Conservation (phyloP, 2,113 vertebrate genomes). For the Mus spicilegus region DNA sequence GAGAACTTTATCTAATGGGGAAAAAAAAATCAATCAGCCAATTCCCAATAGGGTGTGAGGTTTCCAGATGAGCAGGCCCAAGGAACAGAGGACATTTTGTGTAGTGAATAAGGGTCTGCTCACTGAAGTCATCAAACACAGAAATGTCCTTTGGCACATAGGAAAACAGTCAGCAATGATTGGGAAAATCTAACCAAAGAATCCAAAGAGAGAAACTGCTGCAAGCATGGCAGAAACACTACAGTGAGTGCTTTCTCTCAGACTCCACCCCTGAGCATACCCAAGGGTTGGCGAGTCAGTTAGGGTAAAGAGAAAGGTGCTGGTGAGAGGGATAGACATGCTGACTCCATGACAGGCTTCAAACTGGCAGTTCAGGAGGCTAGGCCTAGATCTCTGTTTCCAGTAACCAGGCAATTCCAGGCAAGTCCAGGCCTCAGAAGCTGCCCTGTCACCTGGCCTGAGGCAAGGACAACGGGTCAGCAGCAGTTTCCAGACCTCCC, state of each 20-base stretch:
- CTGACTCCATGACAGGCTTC: too few species aligned
- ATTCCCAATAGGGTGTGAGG: not conserved
- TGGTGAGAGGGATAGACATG: too few species aligned
- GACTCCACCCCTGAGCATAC: not conserved
- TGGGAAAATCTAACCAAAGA: not conserved
- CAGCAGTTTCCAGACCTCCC: too few species aligned
- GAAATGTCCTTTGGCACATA: not conserved
- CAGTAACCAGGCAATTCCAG: too few species aligned
- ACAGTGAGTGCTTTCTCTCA: not conserved
- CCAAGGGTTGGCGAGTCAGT: not conserved
- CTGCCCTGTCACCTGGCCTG: too few species aligned
- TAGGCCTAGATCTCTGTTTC: too few species aligned
- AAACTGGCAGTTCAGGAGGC: too few species aligned
- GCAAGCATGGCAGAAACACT: not conserved
- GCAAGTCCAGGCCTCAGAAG: too few species aligned
- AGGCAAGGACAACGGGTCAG: too few species aligned
- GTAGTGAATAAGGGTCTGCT: not conserved
- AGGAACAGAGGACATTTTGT: not conserved
- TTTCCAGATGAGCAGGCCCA: not conserved
- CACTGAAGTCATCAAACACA: not conserved
- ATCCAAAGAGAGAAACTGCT: not conserved
- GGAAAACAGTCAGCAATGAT: not conserved
- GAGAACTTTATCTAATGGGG: not conserved
- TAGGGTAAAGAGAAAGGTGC: not conserved
- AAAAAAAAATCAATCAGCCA: not conserved